Evolutionary conservation across 2,888 invertebrate genomes (phyloP).

Genomic region (Eucera pruinosa): DNA sequence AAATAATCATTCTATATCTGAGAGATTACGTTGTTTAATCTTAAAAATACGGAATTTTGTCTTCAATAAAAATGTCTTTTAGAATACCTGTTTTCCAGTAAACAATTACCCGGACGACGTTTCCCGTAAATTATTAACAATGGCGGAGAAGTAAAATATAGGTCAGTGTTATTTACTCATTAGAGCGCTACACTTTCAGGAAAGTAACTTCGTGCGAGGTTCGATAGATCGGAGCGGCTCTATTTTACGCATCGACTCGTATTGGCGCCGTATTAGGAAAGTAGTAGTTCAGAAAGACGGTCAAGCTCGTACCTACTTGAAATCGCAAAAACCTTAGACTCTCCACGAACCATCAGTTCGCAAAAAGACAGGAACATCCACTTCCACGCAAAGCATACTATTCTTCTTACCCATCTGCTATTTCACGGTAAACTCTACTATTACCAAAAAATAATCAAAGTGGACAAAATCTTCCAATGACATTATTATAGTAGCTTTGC

Average conservation of each 20-base stretch:
- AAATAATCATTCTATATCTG: too few relatives aligned
- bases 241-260: conserved; percentile 65
- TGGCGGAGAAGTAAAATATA: background rate
- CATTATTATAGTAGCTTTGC: too few relatives aligned
- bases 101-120: too few relatives aligned
- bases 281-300: conserved; percentile 72
- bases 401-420: background rate
- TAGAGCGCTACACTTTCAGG: conserved; percentile 24
- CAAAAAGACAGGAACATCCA: conserved; percentile 4
- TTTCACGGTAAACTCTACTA: too few relatives aligned
- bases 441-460: background rate
- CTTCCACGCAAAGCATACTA: background rate
- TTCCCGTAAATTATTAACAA: too few relatives aligned
- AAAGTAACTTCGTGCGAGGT: conserved; percentile 34
- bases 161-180: conserved; percentile 27
- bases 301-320: conserved; percentile 57
- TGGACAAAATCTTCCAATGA: too few relatives aligned
- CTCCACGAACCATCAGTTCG: conserved; percentile 7
- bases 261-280: conserved; percentile 74
- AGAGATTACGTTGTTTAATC: too few relatives aligned
- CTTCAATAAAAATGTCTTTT: too few relatives aligned
- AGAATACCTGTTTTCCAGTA: too few relatives aligned
- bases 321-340: conserved; percentile 47
- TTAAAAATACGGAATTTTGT: too few relatives aligned
- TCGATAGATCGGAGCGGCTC: conserved; percentile 53